These are phyloP conservation scores for Palythoa caribaeorum DNA, from an alignment of 92 coral and sea anemone genomes.

Conservation along the genomic window DNA sequence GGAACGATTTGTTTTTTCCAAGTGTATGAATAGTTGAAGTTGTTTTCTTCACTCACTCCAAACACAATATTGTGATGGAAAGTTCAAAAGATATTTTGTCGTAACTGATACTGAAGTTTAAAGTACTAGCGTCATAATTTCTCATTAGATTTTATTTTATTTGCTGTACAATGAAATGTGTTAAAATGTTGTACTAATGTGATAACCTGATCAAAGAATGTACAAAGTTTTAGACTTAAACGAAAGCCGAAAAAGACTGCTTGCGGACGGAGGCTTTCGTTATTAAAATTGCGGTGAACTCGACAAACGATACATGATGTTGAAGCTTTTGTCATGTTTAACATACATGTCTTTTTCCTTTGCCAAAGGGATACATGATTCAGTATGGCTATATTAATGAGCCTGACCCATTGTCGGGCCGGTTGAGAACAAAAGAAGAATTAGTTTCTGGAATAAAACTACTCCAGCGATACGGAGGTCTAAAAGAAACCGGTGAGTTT, in stretches of 20 bases:
- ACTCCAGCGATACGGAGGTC: conserved; percentile 66
- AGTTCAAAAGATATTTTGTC: too few species aligned
- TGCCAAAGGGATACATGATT: conserved; percentile 44
- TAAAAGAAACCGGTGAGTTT: conserved; percentile 59
- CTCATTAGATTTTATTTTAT: too few species aligned
- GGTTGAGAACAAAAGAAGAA: conserved; percentile 36
- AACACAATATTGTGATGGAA: too few species aligned
- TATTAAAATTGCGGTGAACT: neutral
- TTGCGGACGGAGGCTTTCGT: neutral
- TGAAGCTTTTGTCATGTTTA: neutral
- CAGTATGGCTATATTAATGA: conserved; percentile 57
- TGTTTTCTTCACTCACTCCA: too few species aligned
- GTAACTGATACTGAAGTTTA: too few species aligned
- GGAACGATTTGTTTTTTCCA: too few species aligned
- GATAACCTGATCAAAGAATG: too few species aligned
- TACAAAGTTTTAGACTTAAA: too few species aligned
- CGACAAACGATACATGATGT: neutral
- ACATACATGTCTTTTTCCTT: neutral
- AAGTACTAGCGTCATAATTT: too few species aligned
- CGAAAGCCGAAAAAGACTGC: neutral
- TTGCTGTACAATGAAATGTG: too few species aligned
- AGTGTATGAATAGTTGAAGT: too few species aligned
- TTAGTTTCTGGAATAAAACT: conserved; percentile 49
- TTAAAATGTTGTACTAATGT: too few species aligned
- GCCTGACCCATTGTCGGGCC: conserved; percentile 49